Evolutionary conservation across 1,140 invertebrate genomes (phyloP), one percentile per base, ranked within the genome.

Genomic region (Vanessa tameamea): DNA sequence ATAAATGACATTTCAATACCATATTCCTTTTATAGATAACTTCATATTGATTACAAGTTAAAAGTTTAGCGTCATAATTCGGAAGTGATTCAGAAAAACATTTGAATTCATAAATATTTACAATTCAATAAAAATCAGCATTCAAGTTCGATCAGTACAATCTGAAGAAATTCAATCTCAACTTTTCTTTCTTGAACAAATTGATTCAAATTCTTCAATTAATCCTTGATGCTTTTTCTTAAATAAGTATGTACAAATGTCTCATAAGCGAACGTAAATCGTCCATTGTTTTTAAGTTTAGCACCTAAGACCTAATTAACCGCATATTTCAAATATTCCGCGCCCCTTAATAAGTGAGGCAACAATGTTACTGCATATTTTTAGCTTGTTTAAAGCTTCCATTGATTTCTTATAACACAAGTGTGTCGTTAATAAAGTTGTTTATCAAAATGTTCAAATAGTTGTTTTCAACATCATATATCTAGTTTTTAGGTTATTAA

Each of bases 201-300:
- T 61, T 61, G 31, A 14, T 37, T 26, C 55, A 16, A 57, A 57
- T 57, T 57, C 55, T 31, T 57, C 23, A 57, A 57, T 57, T 16
- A 57, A 31, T 20, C 20, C 1, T 61, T n/a, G 26, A 37, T 23
- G 15, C 15, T 61, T 37, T 61, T 31, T n/a, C 26, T 61, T 61
- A 37, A 61, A 15, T 37, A 43, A 13, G 57, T 37, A 61, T 61
- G 57, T 61, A 37, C 31, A 61, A 61, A 61, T 61, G 57, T 61
- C 57, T 14, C n/a, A 15, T 69, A 61, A 47, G 1, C 51, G 57
- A 68, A 78, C 78, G 79, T 87, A 85, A 86, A 87, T 79, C 80
- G 72, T 50, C 72, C 65, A 78, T 78, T 78, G 76, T 74, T 68
- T 72, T 71, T 55, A 59, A 59, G 64, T 68, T 69, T 66, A 64